Base-by-base conservation (phyloP, 2,113 vertebrate genomes). In the Noctilio leporinus region DNA sequence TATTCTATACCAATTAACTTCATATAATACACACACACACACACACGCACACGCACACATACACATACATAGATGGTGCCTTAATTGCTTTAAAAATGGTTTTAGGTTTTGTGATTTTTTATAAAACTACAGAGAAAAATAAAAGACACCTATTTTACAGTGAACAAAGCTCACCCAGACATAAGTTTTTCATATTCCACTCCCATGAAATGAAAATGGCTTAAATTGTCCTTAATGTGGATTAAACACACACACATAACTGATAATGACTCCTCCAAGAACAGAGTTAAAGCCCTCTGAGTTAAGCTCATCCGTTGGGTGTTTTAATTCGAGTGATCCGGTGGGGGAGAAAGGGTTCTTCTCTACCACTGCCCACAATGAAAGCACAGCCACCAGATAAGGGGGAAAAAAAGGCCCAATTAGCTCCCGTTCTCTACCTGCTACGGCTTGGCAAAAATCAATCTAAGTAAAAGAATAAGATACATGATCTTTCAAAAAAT, bases 141-240 rank as follows among this genome's bases (percentile, higher is more conserved):
- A 96, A 96, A 82, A 98, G 92, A 69, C 67, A 94, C 45, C 69
- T 93, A 65, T 96, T 97, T 97, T 93, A 89, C 28, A 97, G 51
- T 53, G 30, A 89, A 19, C 20, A 62, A 72, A 82, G 75, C 35
- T 72, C 72, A 65, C 8, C 69, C 47, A 92, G 90, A 93, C 5
- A 3, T 53, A 75, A 65, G 45, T 38, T 89, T 72, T 49, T 77
- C 62, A 87, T 26, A 65, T 10, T 64, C 40, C 35, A 35, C 72
- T 95, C 88, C 30, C 40, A 33, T 19, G 30, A 81, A 96, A 40
- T 75, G 83, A 89, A 90, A 90, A 92, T 84, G 88, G 55, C 0
- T 89, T 92, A 26, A 49, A 77, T 17, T 83, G 73, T 77, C 95
- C 85, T 84, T 70, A 82, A 57, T 28, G 7, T 62, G 62, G 91